Conservation (phyloP, 2,888 invertebrate species). For the Sturmia bella region DNA sequence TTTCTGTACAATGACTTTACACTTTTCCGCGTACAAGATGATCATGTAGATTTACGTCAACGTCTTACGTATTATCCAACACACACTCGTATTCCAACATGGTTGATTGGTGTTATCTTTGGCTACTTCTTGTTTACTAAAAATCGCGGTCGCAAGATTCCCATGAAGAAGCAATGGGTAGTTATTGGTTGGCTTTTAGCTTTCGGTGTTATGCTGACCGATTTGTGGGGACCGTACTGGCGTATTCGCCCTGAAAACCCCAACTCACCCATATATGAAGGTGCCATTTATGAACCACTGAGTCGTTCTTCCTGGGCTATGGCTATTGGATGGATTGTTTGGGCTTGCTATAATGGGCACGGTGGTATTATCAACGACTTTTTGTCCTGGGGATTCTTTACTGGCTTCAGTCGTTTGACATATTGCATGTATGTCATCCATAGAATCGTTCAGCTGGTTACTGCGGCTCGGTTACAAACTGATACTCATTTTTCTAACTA, state of each 20-base stretch:
- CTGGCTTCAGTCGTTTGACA: constrained; percentile 78
- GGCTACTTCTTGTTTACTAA: constrained; percentile 80
- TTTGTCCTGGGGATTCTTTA: constrained; percentile 80
- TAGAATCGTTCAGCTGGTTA: constrained; percentile 78
- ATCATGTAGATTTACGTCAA: constrained; percentile 78
- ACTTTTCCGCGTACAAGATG: constrained; percentile 79
- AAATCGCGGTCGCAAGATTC: constrained; percentile 77
- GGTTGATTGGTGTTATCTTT: constrained; percentile 81
- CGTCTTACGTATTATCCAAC: constrained; percentile 80
- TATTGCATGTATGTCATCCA: constrained; percentile 81
- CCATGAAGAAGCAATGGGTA: constrained; percentile 76
- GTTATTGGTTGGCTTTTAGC: constrained; percentile 78
- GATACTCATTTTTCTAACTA: constrained; percentile 79
- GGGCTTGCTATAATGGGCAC: constrained; percentile 81
- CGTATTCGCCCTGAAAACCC: constrained; percentile 76
- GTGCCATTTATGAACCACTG: constrained; percentile 80
- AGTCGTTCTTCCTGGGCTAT: constrained; percentile 79
- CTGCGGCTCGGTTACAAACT: constrained; percentile 77
- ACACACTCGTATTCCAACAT: constrained; percentile 80
- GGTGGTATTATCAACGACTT: constrained; percentile 80
- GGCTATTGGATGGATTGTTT: constrained; percentile 80
- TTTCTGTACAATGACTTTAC: constrained; percentile 78
- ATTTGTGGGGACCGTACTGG: constrained; percentile 80
- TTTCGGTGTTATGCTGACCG: constrained; percentile 76
- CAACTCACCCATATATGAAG: constrained; percentile 75